Conservation (phyloP, 2,888 invertebrate genomes). For the Caenorhabditis zanzibari region DNA sequence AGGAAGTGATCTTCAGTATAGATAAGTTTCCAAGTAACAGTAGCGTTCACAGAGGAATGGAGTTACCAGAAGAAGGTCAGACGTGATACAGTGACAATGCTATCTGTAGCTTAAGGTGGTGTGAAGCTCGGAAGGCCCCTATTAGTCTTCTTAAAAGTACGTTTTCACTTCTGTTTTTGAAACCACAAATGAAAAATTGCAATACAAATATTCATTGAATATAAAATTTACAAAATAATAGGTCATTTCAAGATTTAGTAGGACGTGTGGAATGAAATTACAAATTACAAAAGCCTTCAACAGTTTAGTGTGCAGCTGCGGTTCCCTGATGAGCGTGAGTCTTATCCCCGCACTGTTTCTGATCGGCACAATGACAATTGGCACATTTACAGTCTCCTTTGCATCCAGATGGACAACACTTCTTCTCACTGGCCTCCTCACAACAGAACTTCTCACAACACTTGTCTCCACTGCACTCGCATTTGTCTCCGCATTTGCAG, state of each 20-base stretch:
- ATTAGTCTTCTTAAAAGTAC: background rate
- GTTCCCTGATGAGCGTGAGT: slow-evolving; percentile 34
- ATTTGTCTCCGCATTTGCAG: slow-evolving; percentile 63
- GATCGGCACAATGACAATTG: slow-evolving; percentile 45
- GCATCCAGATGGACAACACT: slow-evolving; percentile 54
- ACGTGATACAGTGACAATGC: too few species aligned
- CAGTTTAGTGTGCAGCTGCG: slow-evolving; percentile 34
- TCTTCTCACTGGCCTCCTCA: slow-evolving; percentile 55
- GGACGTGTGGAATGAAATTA: slow-evolving; percentile 14
- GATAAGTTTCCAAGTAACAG: too few species aligned
- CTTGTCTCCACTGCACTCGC: slow-evolving; percentile 48
- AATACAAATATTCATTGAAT: background rate
- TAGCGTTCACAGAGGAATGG: too few species aligned
- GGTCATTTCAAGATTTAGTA: slow-evolving; percentile 18
- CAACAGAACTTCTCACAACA: slow-evolving; percentile 60
- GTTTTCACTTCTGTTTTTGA: background rate
- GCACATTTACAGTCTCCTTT: slow-evolving; percentile 56
- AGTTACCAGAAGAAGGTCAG: too few species aligned
- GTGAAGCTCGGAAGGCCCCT: too few species aligned
- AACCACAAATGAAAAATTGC: background rate
- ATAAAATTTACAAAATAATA: slow-evolving; percentile 20
- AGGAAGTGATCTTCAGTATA: too few species aligned
- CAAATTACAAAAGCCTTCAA: background rate
- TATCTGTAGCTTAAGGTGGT: too few species aligned
- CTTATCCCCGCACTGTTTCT: slow-evolving; percentile 46